A percentile compares a stretch with the other conserved stretches of the same genome.
These are phyloP conservation scores for Parambassis ranga DNA, from an alignment of 2,797 vertebrate genomes.

Conservation along the genomic window DNA sequence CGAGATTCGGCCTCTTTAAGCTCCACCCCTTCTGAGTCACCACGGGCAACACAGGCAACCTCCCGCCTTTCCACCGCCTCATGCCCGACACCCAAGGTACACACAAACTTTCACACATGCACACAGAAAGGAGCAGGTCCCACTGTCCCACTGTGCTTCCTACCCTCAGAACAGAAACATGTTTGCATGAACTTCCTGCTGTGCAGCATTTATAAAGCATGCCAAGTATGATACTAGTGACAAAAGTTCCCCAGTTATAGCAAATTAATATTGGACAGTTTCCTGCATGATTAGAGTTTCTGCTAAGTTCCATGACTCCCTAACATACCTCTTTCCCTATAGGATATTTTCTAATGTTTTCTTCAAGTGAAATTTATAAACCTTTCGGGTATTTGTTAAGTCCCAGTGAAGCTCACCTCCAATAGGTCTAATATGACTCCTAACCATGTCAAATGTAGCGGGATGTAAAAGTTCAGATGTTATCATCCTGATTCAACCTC, in stretches of 20 bases:
- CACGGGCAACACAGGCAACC: slow-evolving; percentile 89
- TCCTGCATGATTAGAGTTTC: slow-evolving; percentile 28
- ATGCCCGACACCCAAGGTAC: slow-evolving; percentile 97
- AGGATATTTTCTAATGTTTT: neutral
- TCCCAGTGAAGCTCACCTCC: no score
- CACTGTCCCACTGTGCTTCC: no score
- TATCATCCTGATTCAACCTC: neutral
- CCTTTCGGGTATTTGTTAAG: no score
- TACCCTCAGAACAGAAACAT: neutral
- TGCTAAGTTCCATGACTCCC: neutral
- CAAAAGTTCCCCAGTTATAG: neutral
- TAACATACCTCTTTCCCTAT: neutral
- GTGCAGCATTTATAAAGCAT: neutral
- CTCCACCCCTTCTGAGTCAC: slow-evolving; percentile 96
- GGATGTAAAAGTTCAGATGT: neutral
- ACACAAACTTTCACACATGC: slow-evolving; percentile 24
- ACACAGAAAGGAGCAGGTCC: neutral
- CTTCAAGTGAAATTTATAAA: no score
- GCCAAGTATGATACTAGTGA: neutral
- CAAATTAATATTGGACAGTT: neutral
- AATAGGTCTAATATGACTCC: no score
- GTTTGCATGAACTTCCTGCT: slow-evolving; percentile 14
- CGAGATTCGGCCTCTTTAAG: slow-evolving; percentile 96
- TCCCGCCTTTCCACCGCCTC: slow-evolving; percentile 96
- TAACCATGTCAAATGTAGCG: neutral